Evolutionary conservation across 2,113 vertebrate species (phyloP), one percentile per base, ranked within the genome.

Genomic region (Erinaceus europaeus): DNA sequence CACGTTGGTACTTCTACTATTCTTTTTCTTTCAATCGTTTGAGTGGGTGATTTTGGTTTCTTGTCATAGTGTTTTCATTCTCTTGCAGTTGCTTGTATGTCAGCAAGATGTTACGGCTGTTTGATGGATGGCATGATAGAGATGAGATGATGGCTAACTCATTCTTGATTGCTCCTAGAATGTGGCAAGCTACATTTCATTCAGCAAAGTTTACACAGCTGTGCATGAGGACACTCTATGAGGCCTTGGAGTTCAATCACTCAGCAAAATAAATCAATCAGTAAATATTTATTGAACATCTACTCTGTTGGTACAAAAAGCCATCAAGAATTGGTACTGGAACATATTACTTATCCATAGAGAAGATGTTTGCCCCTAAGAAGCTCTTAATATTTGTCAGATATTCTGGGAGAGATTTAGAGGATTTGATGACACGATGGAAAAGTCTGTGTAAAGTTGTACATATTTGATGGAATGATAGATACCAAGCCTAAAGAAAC

Each of bases 221-320:
- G 81, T 53, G 20, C 57, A n/a, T 46, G 46, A 72, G 34, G 64
- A 69, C 25, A n/a, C 50, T 59, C 20, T 48, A 67, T 48, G 62
- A 86, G 65, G 57, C 32, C 38, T 89, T 48, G 3, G 62, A 84
- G 44, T 72, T 68, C 86, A 93, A 55, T 90, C 40, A 57, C 14
- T 79, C 48, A 59, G 67, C 34, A 88, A 90, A 89, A 92, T 84
- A n/a, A 92, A 80, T 76, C 88, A 92, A 71, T 52, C 38, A 48
- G 73, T 62, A 64, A 83, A 81, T 90, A 73, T 44, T 79, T 88
- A 69, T 67, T 73, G 17, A 44, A 57, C 55, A 75, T 40, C 52
- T 32, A 53, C 40, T 86, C 36, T 55, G 18, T 76, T 85, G 53
- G 29, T 80, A 88, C 52, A 85, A 62, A 14, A 10, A 27, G 46